Base-by-base conservation (phyloP, 2,797 vertebrate genomes). In the Urocyon cinereoargenteus region DNA sequence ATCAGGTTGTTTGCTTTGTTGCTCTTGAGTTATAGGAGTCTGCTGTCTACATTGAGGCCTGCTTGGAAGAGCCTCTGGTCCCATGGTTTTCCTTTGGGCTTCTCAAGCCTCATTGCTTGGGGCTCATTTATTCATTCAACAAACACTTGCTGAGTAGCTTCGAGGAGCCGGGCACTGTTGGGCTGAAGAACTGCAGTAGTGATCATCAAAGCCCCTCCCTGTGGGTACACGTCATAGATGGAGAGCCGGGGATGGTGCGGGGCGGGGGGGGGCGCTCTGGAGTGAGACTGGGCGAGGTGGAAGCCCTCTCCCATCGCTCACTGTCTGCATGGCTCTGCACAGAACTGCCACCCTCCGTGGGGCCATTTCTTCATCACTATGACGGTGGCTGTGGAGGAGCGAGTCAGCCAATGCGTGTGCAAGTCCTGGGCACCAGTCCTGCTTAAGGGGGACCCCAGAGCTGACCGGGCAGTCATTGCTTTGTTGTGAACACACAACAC, bases 101-200 rank as follows among this genome's bases (percentile, higher is more conserved):
- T 88, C 82, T 90, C 36, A 90, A 83, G 53, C 62, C 57, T 55
- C 24, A 13, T 19, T 92, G 49, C 81, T 89, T 70, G 26, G 57
- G 36, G 19, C 49, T 66, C 1, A 0, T 49, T 36, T 22, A 73
- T 19, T 78, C 92, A 92, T 40, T 88, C 93, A 78, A 28, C 91
- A 85, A 78, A 55, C 59, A 66, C 26, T 22, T 18, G 53, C 51
- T 28, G n/a, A 55, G 18, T 24, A 4, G 3, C 68, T 78, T n/a
- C 4, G 6, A 85, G 21, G 49, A 7, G 26, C 22, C n/a, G 59
- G 90, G 36, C 18, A 1, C 22, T 14, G 19, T 53, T 59, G 72
- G 49, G 49, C 53, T 64, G 34, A 51, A 2, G 77, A 34, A 24
- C 24, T 2, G 9, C 10, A 62, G 64, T 19, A 34, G n/a, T 24